phyloP scores from a whole-genome alignment of 1,140 invertebrate species.

The Adoxophyes honmai region DNA sequence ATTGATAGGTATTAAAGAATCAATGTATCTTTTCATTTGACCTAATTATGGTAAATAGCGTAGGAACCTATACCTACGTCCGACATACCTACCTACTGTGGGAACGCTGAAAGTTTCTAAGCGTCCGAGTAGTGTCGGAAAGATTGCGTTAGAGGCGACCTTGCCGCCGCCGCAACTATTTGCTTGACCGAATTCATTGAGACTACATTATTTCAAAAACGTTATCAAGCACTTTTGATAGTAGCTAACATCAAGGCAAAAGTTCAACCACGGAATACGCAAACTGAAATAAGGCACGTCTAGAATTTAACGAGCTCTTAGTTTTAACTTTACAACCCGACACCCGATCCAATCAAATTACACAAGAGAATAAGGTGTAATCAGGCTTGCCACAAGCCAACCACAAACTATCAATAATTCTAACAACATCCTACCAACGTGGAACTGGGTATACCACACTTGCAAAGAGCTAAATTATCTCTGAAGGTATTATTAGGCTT shows the following conservation, averaged over 20 bases:
- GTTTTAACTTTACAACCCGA: no score
- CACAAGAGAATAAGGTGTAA: no score
- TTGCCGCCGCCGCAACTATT: conserved; percentile 34
- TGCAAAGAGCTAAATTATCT: no score
- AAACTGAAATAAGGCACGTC: background rate
- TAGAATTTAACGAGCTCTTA: background rate
- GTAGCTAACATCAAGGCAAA: no score
- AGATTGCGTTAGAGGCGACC: conserved; percentile 35
- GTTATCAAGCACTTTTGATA: background rate
- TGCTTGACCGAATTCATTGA: conserved; percentile 37
- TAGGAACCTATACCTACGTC: background rate
- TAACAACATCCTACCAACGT: no score
- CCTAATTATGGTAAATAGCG: background rate
- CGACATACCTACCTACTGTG: background rate
- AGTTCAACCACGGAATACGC: no score
- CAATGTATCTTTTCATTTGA: background rate
- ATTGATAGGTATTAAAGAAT: no score
- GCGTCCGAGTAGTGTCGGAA: conserved; percentile 21
- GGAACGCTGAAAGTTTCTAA: conserved; percentile 21
- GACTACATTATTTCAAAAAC: conserved; percentile 27
- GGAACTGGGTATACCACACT: no score
- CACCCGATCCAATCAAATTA: no score
- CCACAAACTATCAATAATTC: no score
- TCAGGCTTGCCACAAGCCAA: no score
- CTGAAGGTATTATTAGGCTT: no score